Percentiles rank a stretch among this genome's conserved stretches.
Conservation (phyloP, 2,888 invertebrate genomes). For the Julus scanicus region DNA sequence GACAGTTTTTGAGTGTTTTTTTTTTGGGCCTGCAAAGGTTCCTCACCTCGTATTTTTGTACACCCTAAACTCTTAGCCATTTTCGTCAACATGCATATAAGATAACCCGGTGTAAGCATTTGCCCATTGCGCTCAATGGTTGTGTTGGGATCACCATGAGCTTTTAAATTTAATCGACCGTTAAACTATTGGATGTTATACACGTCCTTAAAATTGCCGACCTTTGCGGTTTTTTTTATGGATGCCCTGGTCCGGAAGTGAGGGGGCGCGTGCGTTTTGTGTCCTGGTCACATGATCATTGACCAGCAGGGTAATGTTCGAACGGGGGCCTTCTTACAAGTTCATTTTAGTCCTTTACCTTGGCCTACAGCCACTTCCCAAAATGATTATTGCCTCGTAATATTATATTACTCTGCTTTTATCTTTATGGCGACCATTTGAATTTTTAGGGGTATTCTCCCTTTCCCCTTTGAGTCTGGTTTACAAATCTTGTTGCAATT, state of each 20-base stretch:
- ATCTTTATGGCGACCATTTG: conserved; percentile 53
- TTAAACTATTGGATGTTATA: background rate
- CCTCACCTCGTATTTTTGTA: background rate
- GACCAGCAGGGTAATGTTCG: conserved; percentile 31
- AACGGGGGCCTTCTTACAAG: background rate
- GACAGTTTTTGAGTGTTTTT: conserved; percentile 26
- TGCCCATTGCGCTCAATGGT: background rate
- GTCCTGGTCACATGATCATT: conserved; percentile 9
- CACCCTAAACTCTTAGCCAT: background rate
- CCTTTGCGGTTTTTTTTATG: background rate
- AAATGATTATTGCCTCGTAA: conserved; percentile 54
- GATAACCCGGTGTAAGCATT: background rate
- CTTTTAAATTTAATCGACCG: background rate
- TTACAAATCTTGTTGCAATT: conserved; percentile 41
- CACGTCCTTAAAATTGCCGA: background rate
- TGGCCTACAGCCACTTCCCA: conserved; percentile 50
- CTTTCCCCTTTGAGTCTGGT: conserved; percentile 36
- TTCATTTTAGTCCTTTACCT: conserved; percentile 28
- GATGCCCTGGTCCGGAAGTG: conserved; percentile 8
- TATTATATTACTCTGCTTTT: conserved; percentile 55
- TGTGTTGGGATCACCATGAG: background rate
- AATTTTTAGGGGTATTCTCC: conserved; percentile 20
- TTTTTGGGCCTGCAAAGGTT: conserved; percentile 2
- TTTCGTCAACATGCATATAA: background rate
- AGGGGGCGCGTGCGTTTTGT: background rate